A percentile compares a stretch with the other conserved stretches of the same genome.
phyloP scores from a whole-genome alignment of 2,888 invertebrate genomes.

The Sinodicranocentrus sp. region DNA sequence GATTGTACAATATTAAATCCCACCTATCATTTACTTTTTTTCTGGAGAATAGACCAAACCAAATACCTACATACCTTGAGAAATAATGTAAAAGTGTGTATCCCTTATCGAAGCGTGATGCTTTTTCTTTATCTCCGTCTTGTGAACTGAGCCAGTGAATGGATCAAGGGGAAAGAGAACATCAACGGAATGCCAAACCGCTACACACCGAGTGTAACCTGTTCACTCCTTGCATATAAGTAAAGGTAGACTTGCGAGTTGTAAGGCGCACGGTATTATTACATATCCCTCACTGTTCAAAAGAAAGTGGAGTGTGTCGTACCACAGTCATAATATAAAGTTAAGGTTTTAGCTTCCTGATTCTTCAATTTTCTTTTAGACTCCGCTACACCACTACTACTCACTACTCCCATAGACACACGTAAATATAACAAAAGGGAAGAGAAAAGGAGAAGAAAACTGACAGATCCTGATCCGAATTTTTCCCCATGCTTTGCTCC shows the following conservation, averaged over 20 bases:
- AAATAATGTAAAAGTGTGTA: too few species aligned
- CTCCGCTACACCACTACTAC: background rate
- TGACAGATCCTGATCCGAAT: constrained; percentile 64
- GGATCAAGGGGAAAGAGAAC: constrained; percentile 16
- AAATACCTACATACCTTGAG: too few species aligned
- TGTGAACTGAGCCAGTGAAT: constrained; percentile 10
- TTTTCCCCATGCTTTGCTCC: constrained; percentile 59
- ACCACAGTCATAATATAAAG: constrained; percentile 21
- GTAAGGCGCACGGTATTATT: background rate
- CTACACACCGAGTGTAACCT: background rate
- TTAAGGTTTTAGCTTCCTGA: constrained; percentile 34
- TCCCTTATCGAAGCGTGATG: background rate
- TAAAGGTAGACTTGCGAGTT: background rate
- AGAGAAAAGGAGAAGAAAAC: constrained; percentile 37
- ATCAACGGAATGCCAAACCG: constrained; percentile 21
- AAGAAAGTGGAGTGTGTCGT: constrained; percentile 7
- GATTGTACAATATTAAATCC: too few species aligned
- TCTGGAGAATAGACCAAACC: too few species aligned
- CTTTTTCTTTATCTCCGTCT: background rate
- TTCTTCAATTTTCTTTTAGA: constrained; percentile 41
- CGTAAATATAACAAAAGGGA: constrained; percentile 24
- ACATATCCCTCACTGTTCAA: background rate
- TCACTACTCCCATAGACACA: constrained; percentile 11
- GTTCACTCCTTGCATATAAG: background rate
- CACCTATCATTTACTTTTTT: too few species aligned